A percentile compares a stretch with the other conserved stretches of the same genome.
Conservation (phyloP, 2,888 invertebrate species). For the Vesta saturnalis region DNA sequence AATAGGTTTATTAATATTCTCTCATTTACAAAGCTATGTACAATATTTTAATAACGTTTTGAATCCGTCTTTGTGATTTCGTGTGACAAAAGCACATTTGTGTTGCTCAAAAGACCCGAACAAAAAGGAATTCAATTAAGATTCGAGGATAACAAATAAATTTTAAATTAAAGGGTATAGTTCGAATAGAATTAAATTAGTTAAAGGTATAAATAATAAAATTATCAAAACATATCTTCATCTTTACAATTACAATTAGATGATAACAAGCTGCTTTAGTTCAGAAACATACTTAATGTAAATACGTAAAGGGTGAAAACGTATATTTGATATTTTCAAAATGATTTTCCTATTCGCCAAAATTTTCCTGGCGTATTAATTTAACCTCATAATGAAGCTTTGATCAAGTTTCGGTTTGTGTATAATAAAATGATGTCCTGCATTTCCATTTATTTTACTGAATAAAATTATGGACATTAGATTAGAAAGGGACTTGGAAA, state of each 20-base stretch:
- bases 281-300: conserved; percentile 16
- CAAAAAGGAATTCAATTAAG: conserved; percentile 9
- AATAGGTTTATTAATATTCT: background rate
- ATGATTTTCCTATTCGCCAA: conserved; percentile 3
- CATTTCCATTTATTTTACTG: conserved; percentile 9
- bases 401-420: conserved; percentile 13
- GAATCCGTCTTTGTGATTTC: background rate
- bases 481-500: background rate
- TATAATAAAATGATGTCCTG: conserved; percentile 9
- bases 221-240: background rate
- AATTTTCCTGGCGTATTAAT: conserved; percentile 22
- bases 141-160: conserved; percentile 2
- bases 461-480: background rate
- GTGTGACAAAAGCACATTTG: conserved; percentile 2
- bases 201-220: background rate
- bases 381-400: conserved; percentile 21
- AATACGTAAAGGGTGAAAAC: conserved; percentile 15
- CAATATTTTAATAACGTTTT: conserved; percentile 2
- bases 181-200: background rate
- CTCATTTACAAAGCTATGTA: background rate
- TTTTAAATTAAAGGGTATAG: background rate
- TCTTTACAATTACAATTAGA: conserved; percentile 21
- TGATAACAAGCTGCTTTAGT: conserved; percentile 21
- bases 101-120: background rate
- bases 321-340: conserved; percentile 19